phyloP scores from a whole-genome alignment of 2,113 vertebrate species.

The Sapayoa aenigma region DNA sequence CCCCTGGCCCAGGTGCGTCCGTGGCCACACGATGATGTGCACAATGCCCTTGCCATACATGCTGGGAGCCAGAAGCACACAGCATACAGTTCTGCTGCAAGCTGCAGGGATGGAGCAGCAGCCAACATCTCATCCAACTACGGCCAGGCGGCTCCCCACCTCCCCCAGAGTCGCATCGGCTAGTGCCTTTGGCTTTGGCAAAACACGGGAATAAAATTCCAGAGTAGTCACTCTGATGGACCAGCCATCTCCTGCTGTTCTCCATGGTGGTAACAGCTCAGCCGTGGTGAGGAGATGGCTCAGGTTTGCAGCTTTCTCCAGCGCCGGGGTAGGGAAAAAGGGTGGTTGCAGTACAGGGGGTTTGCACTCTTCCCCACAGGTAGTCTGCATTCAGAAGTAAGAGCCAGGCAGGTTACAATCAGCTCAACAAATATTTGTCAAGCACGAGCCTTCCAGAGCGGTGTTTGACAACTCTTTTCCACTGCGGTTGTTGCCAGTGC shows the following conservation, averaged over 20 bases:
- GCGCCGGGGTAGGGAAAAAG: background rate
- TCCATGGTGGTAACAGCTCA: background rate
- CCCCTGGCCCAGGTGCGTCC: accelerated
- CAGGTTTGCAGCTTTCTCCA: background rate
- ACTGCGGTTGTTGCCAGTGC: background rate
- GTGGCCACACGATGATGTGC: accelerated
- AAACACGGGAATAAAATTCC: background rate
- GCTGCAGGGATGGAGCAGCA: background rate
- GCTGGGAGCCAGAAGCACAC: background rate
- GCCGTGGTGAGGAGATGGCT: background rate
- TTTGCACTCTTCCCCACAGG: background rate
- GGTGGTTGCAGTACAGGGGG: background rate
- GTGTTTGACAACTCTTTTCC: slow-evolving; percentile 13
- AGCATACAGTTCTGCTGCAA: background rate
- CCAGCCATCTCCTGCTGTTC: background rate
- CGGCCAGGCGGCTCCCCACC: background rate
- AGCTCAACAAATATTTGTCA: slow-evolving; percentile 33
- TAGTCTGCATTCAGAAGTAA: background rate
- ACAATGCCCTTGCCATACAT: background rate
- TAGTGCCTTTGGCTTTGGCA: background rate
- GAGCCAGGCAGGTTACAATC: background rate
- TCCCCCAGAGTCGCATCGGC: accelerated
- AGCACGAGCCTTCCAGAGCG: background rate
- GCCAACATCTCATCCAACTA: accelerated
- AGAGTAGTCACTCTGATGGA: accelerated